Evolutionary conservation across 2,888 invertebrate species (phyloP).

Genomic region (Elysia crispata): DNA sequence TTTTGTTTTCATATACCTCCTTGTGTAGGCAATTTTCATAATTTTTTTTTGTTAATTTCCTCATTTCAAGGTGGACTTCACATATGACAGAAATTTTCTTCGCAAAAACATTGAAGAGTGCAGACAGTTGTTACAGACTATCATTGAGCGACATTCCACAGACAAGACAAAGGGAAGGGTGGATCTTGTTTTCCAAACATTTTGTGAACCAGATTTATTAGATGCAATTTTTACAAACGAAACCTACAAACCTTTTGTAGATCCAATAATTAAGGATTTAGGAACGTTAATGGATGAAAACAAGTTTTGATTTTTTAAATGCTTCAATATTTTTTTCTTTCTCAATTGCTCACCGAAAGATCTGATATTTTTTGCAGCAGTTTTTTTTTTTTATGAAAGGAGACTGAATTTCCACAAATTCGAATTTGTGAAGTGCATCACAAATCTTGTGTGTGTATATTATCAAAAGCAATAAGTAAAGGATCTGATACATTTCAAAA

Average conservation of each 20-base stretch:
- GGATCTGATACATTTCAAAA: no score
- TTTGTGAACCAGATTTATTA: constrained; percentile 82
- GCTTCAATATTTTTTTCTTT: not conserved
- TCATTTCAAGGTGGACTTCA: constrained; percentile 78
- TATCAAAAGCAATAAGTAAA: no score
- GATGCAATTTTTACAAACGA: constrained; percentile 84
- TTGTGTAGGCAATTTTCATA: no score
- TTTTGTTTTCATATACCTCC: no score
- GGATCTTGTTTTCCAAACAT: constrained; percentile 87
- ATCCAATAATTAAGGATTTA: constrained; percentile 83
- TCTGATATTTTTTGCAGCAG: no score
- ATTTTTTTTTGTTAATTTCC: no score
- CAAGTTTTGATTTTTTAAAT: constrained; percentile 67
- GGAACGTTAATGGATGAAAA: constrained; percentile 80
- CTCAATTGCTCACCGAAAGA: not conserved
- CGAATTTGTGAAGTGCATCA: no score
- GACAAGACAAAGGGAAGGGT: constrained; percentile 89
- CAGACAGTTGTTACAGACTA: constrained; percentile 85
- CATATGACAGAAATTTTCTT: constrained; percentile 85
- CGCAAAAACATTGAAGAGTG: constrained; percentile 87
- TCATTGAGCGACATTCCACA: constrained; percentile 88
- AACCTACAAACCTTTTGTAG: constrained; percentile 82
- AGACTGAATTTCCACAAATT: no score
- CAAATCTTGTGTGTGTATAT: no score
- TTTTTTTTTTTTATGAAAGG: no score